Evolutionary conservation across 92 coral and sea anemone species (phyloP), one percentile per base, ranked within the genome.

Genomic region (Paramuricea clavata): DNA sequence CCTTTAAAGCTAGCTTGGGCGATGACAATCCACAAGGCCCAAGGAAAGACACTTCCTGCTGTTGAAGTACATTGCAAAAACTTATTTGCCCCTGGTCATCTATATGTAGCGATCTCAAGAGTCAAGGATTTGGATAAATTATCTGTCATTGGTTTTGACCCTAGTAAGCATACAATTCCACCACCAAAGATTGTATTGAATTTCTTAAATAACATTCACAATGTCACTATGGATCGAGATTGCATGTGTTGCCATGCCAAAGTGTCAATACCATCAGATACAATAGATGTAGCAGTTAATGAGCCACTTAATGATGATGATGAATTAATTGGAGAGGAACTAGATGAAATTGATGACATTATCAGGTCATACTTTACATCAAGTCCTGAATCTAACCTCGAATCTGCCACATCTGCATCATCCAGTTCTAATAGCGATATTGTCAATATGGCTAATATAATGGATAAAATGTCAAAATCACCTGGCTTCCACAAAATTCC

Each of bases 101-200:
- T 81, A 39, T 88, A 82, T 82, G 91, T 88, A 30, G 91, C 91
- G 28, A 54, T 74, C 11, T 88, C 87, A 27, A 74, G 91, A 26
- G 91, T 82, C 25, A 81, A 44, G 56, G 15, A 52, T n/a, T 35
- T 31, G 6, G 61, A 54, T 49, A 33, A n/a, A 23, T 76, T 49
- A 49, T 27, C 22, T 33, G 67, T 36, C n/a, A 27, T 74, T 13
- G 61, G 61, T 17, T 74, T 74, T 43, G 31, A 74, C 15, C 23
- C 8, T 8, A 0, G 2, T 26, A 60, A 60, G 15, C 31, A 60
- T 26, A n/a, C 21, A 15, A 28, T 60, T 22, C 12, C 15, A 28
- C 68, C 68, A 60, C 2, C 30, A 8, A 60, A 60, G 15, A 0
- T 7, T n/a, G 34, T 60, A 6, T 60, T 60, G 33, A 21, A 60